phyloP scores from a whole-genome alignment of 1,140 invertebrate genomes.

The Drosophila rufa region DNA sequence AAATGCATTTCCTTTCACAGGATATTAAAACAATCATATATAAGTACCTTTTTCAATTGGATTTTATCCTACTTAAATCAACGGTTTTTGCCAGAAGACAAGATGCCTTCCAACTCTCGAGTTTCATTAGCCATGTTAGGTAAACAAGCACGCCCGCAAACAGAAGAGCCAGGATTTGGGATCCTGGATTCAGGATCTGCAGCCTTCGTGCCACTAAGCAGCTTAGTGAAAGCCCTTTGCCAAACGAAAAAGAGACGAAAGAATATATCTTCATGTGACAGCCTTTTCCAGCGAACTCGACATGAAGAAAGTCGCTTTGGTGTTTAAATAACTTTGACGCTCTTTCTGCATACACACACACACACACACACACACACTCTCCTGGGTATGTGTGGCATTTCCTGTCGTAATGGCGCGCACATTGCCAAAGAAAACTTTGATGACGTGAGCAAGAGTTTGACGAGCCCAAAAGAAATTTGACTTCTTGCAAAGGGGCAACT shows the following conservation, averaged over 20 bases:
- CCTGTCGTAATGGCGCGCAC: constrained; percentile 58
- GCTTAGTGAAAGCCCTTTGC: constrained; percentile 74
- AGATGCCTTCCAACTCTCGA: constrained; percentile 42
- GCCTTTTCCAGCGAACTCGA: constrained; percentile 28
- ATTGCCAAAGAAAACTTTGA: constrained; percentile 59
- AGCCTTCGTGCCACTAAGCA: constrained; percentile 58
- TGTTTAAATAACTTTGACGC: constrained; percentile 80
- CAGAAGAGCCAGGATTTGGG: constrained; percentile 24
- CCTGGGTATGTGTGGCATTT: constrained; percentile 53
- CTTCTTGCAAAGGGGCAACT: constrained; percentile 50
- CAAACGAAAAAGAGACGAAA: constrained; percentile 33
- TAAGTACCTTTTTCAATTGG: constrained; percentile 4
- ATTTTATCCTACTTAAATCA: constrained; percentile 32
- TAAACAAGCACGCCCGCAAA: constrained; percentile 38
- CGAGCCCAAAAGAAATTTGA: constrained; percentile 73
- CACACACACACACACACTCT: constrained; percentile 1
- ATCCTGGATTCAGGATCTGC: constrained; percentile 17
- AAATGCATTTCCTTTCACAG: constrained; percentile 1
- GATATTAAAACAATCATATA: constrained; percentile 27
- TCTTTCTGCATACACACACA: constrained; percentile 42
- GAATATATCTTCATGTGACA: constrained; percentile 21
- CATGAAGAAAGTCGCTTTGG: constrained; percentile 38
- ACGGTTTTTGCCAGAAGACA: constrained; percentile 26
- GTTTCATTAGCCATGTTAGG: constrained; percentile 74
- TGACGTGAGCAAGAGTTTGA: constrained; percentile 55